Conservation (phyloP, 2,113 vertebrate genomes). For the Cololabis saira region DNA sequence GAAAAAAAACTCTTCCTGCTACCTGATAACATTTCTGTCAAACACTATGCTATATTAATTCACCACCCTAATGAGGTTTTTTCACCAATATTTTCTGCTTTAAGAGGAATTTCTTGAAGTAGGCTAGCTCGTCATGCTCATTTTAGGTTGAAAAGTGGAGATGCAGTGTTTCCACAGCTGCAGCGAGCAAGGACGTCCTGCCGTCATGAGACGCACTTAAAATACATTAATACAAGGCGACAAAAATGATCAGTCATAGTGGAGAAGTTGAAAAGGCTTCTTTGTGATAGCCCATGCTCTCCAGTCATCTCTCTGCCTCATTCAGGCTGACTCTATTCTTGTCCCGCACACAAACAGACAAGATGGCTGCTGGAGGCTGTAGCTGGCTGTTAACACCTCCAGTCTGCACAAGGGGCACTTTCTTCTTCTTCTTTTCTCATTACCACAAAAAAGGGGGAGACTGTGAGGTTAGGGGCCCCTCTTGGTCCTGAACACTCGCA, state of each 20-base stretch:
- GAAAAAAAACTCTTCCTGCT: too few relatives aligned
- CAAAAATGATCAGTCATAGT: slow-evolving; percentile 1
- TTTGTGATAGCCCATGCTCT: neutral
- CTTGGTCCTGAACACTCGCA: slow-evolving; percentile 43
- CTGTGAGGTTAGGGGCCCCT: slow-evolving; percentile 26
- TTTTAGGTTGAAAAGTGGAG: slow-evolving; percentile 10
- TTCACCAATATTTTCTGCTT: too few relatives aligned
- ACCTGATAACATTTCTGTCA: too few relatives aligned
- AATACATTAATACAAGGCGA: neutral
- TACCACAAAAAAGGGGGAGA: slow-evolving; percentile 33
- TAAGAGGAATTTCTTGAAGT: too few relatives aligned
- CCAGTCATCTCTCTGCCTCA: neutral
- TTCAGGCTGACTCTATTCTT: slow-evolving; percentile 9
- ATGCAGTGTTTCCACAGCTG: slow-evolving; percentile 6
- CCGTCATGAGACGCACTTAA: slow-evolving; percentile 4
- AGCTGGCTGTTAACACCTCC: slow-evolving; percentile 70
- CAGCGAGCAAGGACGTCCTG: slow-evolving; percentile 2
- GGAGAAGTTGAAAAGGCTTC: neutral
- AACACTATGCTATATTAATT: too few relatives aligned
- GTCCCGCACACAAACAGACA: slow-evolving; percentile 47
- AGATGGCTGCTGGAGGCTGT: slow-evolving; percentile 68
- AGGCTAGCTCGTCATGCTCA: neutral
- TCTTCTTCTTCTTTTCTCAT: slow-evolving; percentile 36
- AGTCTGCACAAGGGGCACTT: slow-evolving; percentile 47
- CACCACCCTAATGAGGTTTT: too few relatives aligned